These are phyloP conservation scores for Megaleporinus macrocephalus DNA, from an alignment of 2,113 vertebrate genomes.

Conservation along the genomic window DNA sequence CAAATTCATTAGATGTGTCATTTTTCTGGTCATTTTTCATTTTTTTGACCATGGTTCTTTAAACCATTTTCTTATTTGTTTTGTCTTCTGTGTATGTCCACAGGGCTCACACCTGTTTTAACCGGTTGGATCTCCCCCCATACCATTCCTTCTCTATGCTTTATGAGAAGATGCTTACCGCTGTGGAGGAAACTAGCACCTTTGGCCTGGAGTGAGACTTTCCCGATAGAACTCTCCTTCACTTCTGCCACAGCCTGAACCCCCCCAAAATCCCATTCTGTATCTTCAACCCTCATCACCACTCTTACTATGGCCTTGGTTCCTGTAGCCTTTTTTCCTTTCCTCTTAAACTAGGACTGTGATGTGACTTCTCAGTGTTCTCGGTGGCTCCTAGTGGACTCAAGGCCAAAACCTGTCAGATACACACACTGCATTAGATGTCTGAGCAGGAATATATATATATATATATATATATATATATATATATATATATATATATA, in stretches of 20 bases:
- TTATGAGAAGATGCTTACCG: conserved; percentile 96
- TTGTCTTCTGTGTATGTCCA: not conserved
- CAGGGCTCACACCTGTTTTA: conserved; percentile 99
- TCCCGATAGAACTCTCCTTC: not conserved
- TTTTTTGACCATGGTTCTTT: too few relatives aligned
- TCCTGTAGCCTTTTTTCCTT: conserved; percentile 56
- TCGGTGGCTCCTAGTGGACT: conserved; percentile 1
- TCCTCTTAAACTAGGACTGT: not conserved
- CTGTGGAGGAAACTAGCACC: conserved; percentile 98
- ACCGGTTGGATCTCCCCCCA: conserved; percentile 95
- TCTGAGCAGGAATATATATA: not conserved
- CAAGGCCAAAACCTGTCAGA: not conserved
- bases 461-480: not conserved
- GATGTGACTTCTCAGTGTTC: not conserved
- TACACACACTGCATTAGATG: not conserved
- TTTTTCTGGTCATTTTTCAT: too few relatives aligned
- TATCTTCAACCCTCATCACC: conserved; percentile 48
- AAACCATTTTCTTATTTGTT: too few relatives aligned
- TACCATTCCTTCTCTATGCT: conserved; percentile 98
- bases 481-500: not conserved
- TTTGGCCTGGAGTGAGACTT: conserved; percentile 91
- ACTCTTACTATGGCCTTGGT: conserved; percentile 63
- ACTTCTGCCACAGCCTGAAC: not conserved
- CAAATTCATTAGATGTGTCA: too few relatives aligned
- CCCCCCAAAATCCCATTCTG: conserved; percentile 56